Evolutionary conservation across 1,140 invertebrate genomes (phyloP).

Genomic region (Ceratoteleas bidentatus): DNA sequence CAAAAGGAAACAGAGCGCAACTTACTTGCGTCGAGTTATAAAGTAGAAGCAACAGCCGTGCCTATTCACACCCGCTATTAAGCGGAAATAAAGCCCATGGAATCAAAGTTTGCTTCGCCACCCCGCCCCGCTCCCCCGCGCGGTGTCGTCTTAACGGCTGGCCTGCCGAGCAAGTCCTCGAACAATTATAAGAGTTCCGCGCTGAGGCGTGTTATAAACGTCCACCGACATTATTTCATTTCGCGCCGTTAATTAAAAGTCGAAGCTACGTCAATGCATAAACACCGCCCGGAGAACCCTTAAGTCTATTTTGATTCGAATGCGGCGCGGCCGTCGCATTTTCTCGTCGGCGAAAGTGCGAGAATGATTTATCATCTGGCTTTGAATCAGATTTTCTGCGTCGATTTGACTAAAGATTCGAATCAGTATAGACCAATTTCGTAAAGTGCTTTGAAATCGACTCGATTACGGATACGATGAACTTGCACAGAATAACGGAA

Average conservation of each 20-base stretch:
- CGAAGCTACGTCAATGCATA: conserved; percentile 48
- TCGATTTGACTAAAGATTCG: conserved; percentile 65
- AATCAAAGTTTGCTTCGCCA: too few relatives aligned
- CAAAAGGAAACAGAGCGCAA: conserved; percentile 73
- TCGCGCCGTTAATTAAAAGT: conserved; percentile 63
- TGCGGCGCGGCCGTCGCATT: conserved; percentile 16
- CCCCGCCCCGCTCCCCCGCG: conserved; percentile 10
- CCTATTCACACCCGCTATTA: too few relatives aligned
- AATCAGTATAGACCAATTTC: conserved; percentile 61
- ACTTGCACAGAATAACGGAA: conserved; percentile 44
- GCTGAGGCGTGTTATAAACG: conserved; percentile 31
- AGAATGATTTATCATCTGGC: conserved; percentile 59
- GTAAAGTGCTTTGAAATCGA: conserved; percentile 57
- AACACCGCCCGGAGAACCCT: conserved; percentile 6
- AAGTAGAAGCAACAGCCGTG: too few relatives aligned
- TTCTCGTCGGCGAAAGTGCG: conserved; percentile 36
- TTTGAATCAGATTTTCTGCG: conserved; percentile 64
- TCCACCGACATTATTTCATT: conserved; percentile 54
- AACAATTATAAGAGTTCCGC: conserved; percentile 57
- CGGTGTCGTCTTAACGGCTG: conserved; percentile 45
- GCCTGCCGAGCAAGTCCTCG: conserved; percentile 24
- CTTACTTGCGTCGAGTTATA: too few relatives aligned
- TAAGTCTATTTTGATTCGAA: conserved; percentile 31
- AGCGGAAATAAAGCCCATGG: too few relatives aligned
- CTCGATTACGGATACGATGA: conserved; percentile 51